A percentile compares a stretch with the other conserved stretches of the same genome.
Conservation (phyloP, 2,888 invertebrate species). For the Conops quadrifasciatus region DNA sequence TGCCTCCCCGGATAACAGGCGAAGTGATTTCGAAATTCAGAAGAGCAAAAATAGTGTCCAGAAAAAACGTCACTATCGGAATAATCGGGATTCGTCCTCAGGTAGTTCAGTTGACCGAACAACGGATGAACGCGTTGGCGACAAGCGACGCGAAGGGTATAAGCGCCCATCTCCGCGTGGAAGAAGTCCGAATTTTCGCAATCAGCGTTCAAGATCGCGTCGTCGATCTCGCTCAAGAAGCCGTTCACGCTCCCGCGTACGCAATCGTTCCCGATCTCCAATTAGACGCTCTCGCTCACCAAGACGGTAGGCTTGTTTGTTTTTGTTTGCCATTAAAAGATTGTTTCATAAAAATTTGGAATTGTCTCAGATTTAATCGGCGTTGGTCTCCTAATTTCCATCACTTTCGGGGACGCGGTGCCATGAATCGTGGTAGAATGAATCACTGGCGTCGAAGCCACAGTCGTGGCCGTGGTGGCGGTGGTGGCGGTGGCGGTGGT, state of each 20-base stretch:
- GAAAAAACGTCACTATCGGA: conserved; percentile 88
- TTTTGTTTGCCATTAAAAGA: background rate
- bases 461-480: conserved; percentile 56
- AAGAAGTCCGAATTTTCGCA: conserved; percentile 55
- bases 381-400: conserved; percentile 55
- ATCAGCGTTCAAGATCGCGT: conserved; percentile 60
- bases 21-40: conserved; percentile 75
- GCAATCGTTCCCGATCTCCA: conserved; percentile 60
- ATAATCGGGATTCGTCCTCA: conserved; percentile 84
- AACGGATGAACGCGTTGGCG: conserved; percentile 19
- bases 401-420: conserved; percentile 53
- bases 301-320: conserved; percentile 55
- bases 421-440: conserved; percentile 53
- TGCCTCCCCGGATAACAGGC: conserved; percentile 62
- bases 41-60: conserved; percentile 84
- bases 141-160: conserved; percentile 22
- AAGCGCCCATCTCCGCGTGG: conserved; percentile 52
- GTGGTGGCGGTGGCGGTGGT: too few relatives aligned
- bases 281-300: conserved; percentile 62
- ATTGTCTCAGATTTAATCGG: conserved; percentile 55
- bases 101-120: conserved; percentile 61
- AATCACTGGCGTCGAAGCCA: conserved; percentile 56
- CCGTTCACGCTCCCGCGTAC: conserved; percentile 60
- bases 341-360: background rate
- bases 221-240: conserved; percentile 57